Base-by-base conservation (phyloP, 2,888 invertebrate genomes). In the Campopleginae sp. region DNA sequence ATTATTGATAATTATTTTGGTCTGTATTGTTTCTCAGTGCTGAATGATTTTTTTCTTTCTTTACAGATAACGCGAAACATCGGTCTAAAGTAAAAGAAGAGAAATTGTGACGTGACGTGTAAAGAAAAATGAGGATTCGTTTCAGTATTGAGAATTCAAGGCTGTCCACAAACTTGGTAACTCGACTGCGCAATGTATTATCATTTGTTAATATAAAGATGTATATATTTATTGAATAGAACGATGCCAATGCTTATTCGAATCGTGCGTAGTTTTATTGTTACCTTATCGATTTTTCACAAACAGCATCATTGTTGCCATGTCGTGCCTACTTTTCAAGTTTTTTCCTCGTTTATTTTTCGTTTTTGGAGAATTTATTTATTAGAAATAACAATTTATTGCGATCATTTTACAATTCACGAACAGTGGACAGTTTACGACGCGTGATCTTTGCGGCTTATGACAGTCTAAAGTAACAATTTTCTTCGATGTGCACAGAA, bases 361-460 rank as follows among this genome's bases (percentile, higher is more conserved):
- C 1, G 38, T 38, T 33, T 65, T 38, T 38, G 66, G 27, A 14
- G 31, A 48, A 27, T 33, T 23, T 23, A 54, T 75, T 72, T 75
- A 88, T 89, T 89, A 86, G 84, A 90, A 89, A 89, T 91, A 91
- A 92, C 92, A 92, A 91, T 92, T 88, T 91, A 79, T 85, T 86
- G 84, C 71, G 84, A 61, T 88, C 88, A 88, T 89, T 88, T 91
- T 91, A 91, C 91, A 92, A 91, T 90, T 66, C 51, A 84, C 85
- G 90, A 89, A 87, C 87, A 88, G 88, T 89, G 87, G 88, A 90
- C 89, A 89, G 88, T 89, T 89, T 87, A 88, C 75, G 85, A 81
- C 81, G 82, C 85, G 81, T 80, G 85, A 84, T 86, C 82, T 75
- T 86, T 84, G 84, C 81, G 84, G 82, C 86, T 87, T 82, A 88